phyloP scores from a whole-genome alignment of 2,113 vertebrate genomes.

The Macaca fascicularis region DNA sequence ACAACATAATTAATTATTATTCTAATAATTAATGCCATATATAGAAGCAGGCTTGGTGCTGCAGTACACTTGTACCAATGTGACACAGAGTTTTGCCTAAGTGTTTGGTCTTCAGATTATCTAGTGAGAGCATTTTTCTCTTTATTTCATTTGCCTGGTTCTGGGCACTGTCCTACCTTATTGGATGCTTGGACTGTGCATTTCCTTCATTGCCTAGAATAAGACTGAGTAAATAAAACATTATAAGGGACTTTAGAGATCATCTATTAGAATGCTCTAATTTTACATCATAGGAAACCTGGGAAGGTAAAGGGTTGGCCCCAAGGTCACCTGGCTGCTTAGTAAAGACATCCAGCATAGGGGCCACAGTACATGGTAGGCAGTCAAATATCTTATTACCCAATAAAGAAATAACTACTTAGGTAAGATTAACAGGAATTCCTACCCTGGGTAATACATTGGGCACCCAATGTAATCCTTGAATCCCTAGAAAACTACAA shows the following conservation, averaged over 20 bases:
- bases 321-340: not conserved
- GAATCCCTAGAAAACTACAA: not conserved
- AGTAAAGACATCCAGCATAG: not conserved
- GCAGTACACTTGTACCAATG: not conserved
- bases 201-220: not conserved
- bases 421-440: not conserved
- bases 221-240: not conserved
- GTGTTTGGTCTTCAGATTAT: not conserved
- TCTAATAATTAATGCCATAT: not conserved
- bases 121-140: not conserved
- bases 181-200: not conserved
- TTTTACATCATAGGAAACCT: not conserved
- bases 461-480: not conserved
- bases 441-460: not conserved
- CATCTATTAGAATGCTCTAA: not conserved
- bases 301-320: not conserved
- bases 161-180: not conserved
- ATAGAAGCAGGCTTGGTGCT: not conserved
- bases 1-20: constrained; percentile 63
- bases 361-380: not conserved
- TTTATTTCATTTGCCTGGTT: constrained; percentile 14
- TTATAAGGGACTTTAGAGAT: not conserved
- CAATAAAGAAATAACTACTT: constrained; percentile 27
- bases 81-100: not conserved
- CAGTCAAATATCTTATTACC: not conserved